Conservation (phyloP, 2,113 vertebrate species). For the Podarcis raffonei region DNA sequence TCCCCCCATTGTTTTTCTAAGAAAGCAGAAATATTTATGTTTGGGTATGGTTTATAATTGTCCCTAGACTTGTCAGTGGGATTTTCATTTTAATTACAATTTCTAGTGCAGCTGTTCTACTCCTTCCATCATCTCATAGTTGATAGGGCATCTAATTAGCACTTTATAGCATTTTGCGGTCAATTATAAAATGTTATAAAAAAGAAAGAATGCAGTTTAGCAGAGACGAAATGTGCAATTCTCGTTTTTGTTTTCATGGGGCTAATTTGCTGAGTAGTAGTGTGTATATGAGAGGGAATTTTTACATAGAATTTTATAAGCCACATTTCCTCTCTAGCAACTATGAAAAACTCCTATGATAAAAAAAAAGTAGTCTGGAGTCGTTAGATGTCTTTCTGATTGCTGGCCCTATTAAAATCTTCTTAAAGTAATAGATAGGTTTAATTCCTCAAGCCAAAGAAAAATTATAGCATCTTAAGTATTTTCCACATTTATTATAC, state of each 20-base stretch:
- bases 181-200: slow-evolving; percentile 63
- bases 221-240: slow-evolving; percentile 26
- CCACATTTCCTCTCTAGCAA: slow-evolving; percentile 37
- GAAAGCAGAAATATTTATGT: slow-evolving; percentile 78
- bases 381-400: slow-evolving; percentile 87
- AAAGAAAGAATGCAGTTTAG: slow-evolving; percentile 34
- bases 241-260: slow-evolving; percentile 40
- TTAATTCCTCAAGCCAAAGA: slow-evolving; percentile 93
- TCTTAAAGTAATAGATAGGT: slow-evolving; percentile 95
- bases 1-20: slow-evolving; percentile 79
- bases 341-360: slow-evolving; percentile 67
- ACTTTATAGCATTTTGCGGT: slow-evolving; percentile 60
- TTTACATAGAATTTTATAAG: slow-evolving; percentile 58
- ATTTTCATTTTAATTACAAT: slow-evolving; percentile 59
- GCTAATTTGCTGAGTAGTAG: slow-evolving; percentile 48
- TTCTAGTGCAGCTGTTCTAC: slow-evolving; percentile 47
- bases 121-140: slow-evolving; percentile 50
- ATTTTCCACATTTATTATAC: slow-evolving; percentile 97
- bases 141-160: slow-evolving; percentile 66
- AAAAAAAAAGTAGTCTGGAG: slow-evolving; percentile 79
- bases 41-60: slow-evolving; percentile 81
- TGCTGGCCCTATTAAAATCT: slow-evolving; percentile 91
- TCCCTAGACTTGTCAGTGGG: slow-evolving; percentile 49
- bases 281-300: slow-evolving; percentile 31
- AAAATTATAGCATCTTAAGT: slow-evolving; percentile 89